Conservation (phyloP, 1,140 invertebrate genomes). For the Atta texana region DNA sequence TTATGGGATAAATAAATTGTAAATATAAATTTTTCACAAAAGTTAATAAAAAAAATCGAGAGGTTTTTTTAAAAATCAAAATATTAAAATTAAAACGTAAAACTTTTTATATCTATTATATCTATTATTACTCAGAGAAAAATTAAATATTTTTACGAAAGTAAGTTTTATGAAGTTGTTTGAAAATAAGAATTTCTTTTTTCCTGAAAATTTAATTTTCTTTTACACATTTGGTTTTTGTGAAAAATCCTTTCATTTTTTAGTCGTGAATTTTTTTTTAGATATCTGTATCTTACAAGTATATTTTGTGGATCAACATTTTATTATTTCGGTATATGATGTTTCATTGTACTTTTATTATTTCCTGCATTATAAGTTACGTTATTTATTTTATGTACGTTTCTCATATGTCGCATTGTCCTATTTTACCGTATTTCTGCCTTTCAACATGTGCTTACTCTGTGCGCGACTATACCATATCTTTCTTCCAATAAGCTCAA, state of each 20-base stretch:
- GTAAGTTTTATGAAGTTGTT: no score
- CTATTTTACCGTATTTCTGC: conserved; percentile 7
- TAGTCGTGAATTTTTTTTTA: not conserved
- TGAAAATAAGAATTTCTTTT: no score
- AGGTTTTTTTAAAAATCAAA: no score
- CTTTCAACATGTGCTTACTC: not conserved
- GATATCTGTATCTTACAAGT: not conserved
- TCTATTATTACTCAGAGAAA: no score
- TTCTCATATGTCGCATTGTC: not conserved
- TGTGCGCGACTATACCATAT: not conserved
- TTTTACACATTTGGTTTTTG: no score
- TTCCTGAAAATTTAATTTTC: no score
- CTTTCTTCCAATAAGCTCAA: conserved; percentile 26
- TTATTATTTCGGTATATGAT: not conserved
- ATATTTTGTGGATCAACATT: not conserved
- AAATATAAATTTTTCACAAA: no score
- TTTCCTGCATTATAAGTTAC: not conserved
- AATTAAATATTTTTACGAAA: no score
- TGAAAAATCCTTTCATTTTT: not conserved
- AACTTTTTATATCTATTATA: no score
- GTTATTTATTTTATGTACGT: conserved; percentile 16
- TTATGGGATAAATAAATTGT: no score
- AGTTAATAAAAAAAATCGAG: no score
- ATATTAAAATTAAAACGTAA: no score
- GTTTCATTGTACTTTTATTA: conserved; percentile 1